Conservation (phyloP, 1,140 invertebrate genomes). For the Macrocentrus cingulum region DNA sequence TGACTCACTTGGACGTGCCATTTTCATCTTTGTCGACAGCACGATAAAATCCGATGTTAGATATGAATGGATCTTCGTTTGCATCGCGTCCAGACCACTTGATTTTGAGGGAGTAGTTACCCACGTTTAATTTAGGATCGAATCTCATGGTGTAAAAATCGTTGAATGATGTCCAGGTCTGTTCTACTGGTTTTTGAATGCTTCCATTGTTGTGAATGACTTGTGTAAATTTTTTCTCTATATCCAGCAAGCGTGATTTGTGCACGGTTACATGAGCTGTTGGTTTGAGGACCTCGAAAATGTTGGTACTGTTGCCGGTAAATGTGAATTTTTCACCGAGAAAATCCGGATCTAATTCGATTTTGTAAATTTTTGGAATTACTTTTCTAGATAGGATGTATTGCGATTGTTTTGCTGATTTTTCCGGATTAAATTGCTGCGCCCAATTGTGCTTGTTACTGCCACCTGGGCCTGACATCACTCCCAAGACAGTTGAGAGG, state of each 20-base stretch:
- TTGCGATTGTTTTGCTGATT: neutral
- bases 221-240: conserved; percentile 15
- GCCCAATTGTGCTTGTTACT: neutral
- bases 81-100: conserved; percentile 3
- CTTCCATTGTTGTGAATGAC: conserved; percentile 11
- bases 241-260: conserved; percentile 16
- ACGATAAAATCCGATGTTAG: neutral
- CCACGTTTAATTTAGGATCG: conserved; percentile 11
- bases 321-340: conserved; percentile 27
- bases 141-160: conserved; percentile 21
- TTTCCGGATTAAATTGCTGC: neutral
- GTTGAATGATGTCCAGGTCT: neutral
- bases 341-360: conserved; percentile 25
- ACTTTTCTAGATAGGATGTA: conserved; percentile 24
- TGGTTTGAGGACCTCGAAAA: conserved; percentile 15
- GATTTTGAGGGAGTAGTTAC: conserved; percentile 12
- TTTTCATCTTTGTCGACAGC: conserved; percentile 3
- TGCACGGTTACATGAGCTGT: conserved; percentile 25
- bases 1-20: neutral
- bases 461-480: neutral
- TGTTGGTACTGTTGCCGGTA: conserved; percentile 19
- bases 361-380: conserved; percentile 17
- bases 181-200: conserved; percentile 3
- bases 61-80: neutral
- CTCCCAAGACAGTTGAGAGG: too few species aligned